Percentiles rank a stretch among this genome's conserved stretches.
phyloP scores from a whole-genome alignment of 2,888 invertebrate genomes.

The Trissolcus brochymenae region DNA sequence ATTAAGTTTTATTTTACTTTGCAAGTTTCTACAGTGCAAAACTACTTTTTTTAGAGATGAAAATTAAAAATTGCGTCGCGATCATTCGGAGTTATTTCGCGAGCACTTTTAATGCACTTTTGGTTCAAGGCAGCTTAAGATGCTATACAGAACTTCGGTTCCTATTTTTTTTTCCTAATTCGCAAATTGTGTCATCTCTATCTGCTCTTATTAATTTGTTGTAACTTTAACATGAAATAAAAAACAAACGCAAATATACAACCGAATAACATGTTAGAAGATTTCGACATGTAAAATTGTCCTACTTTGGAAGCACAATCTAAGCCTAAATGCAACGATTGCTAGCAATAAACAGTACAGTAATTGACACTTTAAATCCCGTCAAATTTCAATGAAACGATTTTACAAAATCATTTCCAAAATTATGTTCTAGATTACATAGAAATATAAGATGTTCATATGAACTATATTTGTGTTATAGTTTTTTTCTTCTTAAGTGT shows the following conservation, averaged over 20 bases:
- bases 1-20: constrained; percentile 25
- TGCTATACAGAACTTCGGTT: constrained; percentile 70
- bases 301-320: constrained; percentile 24
- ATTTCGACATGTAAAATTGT: not conserved
- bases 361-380: constrained; percentile 61
- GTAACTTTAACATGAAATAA: constrained; percentile 10
- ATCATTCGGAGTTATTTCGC: constrained; percentile 59
- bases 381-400: constrained; percentile 12
- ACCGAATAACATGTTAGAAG: not conserved
- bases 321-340: constrained; percentile 20
- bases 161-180: constrained; percentile 10
- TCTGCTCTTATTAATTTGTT: not conserved
- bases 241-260: not conserved
- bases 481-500: too few species aligned
- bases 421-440: constrained; percentile 32
- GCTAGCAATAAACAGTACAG: constrained; percentile 48
- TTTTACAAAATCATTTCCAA: constrained; percentile 36
- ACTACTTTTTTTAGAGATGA: constrained; percentile 68
- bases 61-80: constrained; percentile 65
- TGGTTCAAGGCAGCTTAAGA: constrained; percentile 76
- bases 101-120: constrained; percentile 74
- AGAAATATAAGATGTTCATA: constrained; percentile 38
- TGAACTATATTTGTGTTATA: constrained; percentile 15
- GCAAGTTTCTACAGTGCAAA: constrained; percentile 61
- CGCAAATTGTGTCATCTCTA: not conserved